Percentiles rank a stretch among this genome's conserved stretches.
These are phyloP conservation scores for Allacma fusca DNA, from an alignment of 2,888 invertebrate genomes.

Conservation along the genomic window DNA sequence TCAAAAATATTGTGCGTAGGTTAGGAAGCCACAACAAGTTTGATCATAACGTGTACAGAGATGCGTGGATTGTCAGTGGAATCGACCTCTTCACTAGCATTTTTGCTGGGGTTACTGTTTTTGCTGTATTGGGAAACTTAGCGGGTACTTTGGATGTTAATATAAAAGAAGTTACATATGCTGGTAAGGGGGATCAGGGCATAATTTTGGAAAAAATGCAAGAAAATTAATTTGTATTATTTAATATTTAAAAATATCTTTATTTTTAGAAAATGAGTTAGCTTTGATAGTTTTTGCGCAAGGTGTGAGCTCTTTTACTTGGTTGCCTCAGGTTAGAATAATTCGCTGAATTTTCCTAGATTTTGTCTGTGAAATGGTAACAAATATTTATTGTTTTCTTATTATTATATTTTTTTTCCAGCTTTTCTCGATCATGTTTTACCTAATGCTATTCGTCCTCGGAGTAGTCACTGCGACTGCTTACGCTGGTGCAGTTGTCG, in stretches of 20 bases:
- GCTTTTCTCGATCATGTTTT: constrained; percentile 1
- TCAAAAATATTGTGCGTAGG: neutral
- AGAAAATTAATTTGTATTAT: no score
- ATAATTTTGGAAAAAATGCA: no score
- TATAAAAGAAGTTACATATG: neutral
- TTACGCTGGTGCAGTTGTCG: neutral
- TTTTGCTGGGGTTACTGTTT: neutral
- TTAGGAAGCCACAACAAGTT: neutral
- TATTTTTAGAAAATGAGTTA: constrained; percentile 11
- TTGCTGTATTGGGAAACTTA: neutral
- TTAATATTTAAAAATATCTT: no score
- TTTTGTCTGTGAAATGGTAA: no score
- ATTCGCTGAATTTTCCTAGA: no score
- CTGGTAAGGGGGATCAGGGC: neutral
- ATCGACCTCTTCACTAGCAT: neutral
- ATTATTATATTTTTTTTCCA: no score
- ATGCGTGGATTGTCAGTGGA: neutral
- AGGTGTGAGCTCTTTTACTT: neutral
- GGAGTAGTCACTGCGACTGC: neutral
- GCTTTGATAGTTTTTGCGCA: neutral
- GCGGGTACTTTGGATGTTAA: neutral
- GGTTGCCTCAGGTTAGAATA: neutral
- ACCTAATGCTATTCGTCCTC: neutral
- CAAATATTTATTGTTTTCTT: no score
- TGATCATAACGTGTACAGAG: neutral